Conservation (phyloP, 2,797 vertebrate species). For the Chiroxiphia lanceolata region DNA sequence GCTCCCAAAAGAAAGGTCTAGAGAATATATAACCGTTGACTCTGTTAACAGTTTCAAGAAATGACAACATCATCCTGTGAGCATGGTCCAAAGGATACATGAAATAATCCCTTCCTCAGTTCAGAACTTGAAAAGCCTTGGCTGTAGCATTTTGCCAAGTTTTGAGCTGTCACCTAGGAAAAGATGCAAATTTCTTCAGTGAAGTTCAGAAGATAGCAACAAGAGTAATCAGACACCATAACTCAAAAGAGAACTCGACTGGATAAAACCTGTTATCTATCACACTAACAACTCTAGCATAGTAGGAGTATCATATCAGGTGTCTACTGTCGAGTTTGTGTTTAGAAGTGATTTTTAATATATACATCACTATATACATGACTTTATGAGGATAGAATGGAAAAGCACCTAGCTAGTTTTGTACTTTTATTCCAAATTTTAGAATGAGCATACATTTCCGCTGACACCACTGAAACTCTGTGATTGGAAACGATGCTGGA, state of each 20-base stretch:
- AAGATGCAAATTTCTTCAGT: background rate
- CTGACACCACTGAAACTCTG: background rate
- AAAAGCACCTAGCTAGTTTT: background rate
- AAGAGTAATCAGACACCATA: background rate
- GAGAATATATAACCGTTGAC: background rate
- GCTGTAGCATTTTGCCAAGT: background rate
- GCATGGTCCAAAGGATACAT: background rate
- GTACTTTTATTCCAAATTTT: background rate
- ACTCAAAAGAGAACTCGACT: background rate
- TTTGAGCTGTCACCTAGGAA: background rate
- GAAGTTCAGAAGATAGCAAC: background rate
- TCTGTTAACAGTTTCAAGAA: background rate
- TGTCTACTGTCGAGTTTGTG: accelerated
- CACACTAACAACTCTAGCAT: background rate
- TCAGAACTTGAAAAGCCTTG: background rate
- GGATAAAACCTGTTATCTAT: background rate
- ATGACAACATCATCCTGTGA: background rate
- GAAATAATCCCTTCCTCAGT: background rate
- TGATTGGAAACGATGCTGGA: background rate
- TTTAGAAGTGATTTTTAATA: background rate
- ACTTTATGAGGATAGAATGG: background rate
- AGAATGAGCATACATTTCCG: background rate
- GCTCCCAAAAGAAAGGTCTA: background rate
- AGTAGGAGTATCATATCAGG: background rate
- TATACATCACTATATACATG: background rate